phyloP scores from a whole-genome alignment of 1,140 invertebrate genomes.

The Popillia japonica region DNA sequence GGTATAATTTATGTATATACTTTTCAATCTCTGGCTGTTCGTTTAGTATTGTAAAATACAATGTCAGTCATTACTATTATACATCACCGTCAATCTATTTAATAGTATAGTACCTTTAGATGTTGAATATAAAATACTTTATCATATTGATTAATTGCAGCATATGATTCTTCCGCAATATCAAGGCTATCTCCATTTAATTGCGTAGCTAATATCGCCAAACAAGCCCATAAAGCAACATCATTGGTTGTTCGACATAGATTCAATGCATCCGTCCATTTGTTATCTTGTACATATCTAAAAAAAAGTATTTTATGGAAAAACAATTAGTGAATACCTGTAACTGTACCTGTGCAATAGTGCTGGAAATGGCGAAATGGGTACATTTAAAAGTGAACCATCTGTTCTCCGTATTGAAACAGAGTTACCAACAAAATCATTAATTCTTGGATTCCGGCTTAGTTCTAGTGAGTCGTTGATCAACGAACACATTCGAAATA shows the following conservation, averaged over 20 bases:
- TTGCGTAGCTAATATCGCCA: slow-evolving; percentile 86
- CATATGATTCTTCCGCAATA: slow-evolving; percentile 92
- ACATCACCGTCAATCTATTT: too few species aligned
- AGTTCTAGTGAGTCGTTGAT: slow-evolving; percentile 70
- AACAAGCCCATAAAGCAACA: slow-evolving; percentile 86
- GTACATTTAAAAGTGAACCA: slow-evolving; percentile 65
- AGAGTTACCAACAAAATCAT: slow-evolving; percentile 81
- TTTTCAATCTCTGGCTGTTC: too few species aligned
- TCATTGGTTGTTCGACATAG: slow-evolving; percentile 84
- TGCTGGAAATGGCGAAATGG: slow-evolving; percentile 65
- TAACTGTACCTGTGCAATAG: slow-evolving; percentile 57
- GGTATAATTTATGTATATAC: too few species aligned
- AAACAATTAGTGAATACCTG: background rate
- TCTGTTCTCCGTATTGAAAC: slow-evolving; percentile 68
- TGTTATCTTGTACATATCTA: slow-evolving; percentile 66
- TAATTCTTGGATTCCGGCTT: slow-evolving; percentile 79
- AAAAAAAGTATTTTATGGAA: slow-evolving; percentile 32
- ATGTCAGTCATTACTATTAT: too few species aligned
- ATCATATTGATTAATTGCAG: slow-evolving; percentile 88
- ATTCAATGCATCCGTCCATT: slow-evolving; percentile 80
- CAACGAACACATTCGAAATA: slow-evolving; percentile 65
- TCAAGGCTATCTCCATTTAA: slow-evolving; percentile 73
- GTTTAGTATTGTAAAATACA: too few species aligned
- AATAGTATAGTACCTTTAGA: slow-evolving; percentile 69
- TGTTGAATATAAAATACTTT: slow-evolving; percentile 91